These are phyloP conservation scores for Drosophila nasuta DNA, from an alignment of 1,140 invertebrate species.

Conservation along the genomic window DNA sequence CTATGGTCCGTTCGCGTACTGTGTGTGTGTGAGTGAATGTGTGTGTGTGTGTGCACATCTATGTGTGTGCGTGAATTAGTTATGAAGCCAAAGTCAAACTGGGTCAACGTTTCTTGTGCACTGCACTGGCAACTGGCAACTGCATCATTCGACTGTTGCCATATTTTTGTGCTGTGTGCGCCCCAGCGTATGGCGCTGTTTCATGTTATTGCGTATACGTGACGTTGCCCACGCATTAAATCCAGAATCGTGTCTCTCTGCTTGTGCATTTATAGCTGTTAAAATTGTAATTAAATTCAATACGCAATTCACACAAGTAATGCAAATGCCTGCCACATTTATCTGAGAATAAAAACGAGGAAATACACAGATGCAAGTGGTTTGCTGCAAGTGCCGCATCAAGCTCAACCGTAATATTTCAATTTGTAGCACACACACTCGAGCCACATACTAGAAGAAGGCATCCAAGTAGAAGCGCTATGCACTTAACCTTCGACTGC, in stretches of 20 bases:
- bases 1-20: slow-evolving; percentile 38
- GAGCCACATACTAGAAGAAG: slow-evolving; percentile 37
- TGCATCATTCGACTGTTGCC: slow-evolving; percentile 52
- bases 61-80: slow-evolving; percentile 76
- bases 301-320: slow-evolving; percentile 48
- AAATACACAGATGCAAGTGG: slow-evolving; percentile 14
- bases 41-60: slow-evolving; percentile 8
- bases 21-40: slow-evolving; percentile 4
- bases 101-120: slow-evolving; percentile 70
- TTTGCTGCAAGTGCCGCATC: slow-evolving; percentile 15
- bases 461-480: slow-evolving; percentile 46
- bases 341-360: slow-evolving; percentile 20
- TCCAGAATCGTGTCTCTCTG: slow-evolving; percentile 52
- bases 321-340: slow-evolving; percentile 59
- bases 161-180: slow-evolving; percentile 57
- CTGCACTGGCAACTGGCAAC: not conserved
- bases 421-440: slow-evolving; percentile 73
- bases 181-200: slow-evolving; percentile 55
- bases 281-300: slow-evolving; percentile 79
- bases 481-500: slow-evolving; percentile 74
- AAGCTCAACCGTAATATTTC: slow-evolving; percentile 63
- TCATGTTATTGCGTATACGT: slow-evolving; percentile 77
- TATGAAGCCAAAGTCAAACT: slow-evolving; percentile 83
- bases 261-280: slow-evolving; percentile 58
- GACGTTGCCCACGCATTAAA: slow-evolving; percentile 39